phyloP scores from a whole-genome alignment of 2,113 vertebrate species.

The Thalassoma bifasciatum region DNA sequence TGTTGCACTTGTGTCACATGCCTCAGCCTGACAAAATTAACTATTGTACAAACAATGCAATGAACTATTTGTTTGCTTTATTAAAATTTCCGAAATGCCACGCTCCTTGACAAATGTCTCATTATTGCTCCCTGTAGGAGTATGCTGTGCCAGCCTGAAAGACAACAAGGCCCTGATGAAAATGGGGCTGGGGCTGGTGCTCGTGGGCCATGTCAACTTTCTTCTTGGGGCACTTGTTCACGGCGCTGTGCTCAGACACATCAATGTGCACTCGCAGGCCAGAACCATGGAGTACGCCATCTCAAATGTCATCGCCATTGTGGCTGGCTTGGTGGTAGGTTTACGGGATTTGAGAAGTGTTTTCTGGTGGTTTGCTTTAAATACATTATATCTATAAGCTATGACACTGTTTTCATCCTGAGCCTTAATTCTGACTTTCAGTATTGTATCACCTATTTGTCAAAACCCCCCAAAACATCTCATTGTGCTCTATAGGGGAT shows the following conservation, averaged over 20 bases:
- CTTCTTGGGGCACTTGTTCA: constrained; percentile 86
- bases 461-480: background rate
- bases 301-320: constrained; percentile 85
- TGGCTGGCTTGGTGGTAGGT: constrained; percentile 87
- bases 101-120: background rate
- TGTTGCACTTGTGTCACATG: background rate
- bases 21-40: background rate
- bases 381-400: too few species aligned
- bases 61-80: background rate
- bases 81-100: background rate
- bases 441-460: background rate
- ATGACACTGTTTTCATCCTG: background rate
- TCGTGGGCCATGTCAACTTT: constrained; percentile 92
- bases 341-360: background rate
- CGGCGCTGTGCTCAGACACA: constrained; percentile 87
- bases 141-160: constrained; percentile 79
- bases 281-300: constrained; percentile 84
- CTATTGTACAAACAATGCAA: background rate
- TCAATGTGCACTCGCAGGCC: constrained; percentile 64
- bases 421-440: background rate
- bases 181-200: constrained; percentile 90
- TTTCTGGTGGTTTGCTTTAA: background rate
- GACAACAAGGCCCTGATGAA: constrained; percentile 91
- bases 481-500: constrained; percentile 75
- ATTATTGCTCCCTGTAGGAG: constrained; percentile 58